These are phyloP conservation scores for Rhincodon typus DNA, from an alignment of 2,797 vertebrate genomes.

Conservation along the genomic window DNA sequence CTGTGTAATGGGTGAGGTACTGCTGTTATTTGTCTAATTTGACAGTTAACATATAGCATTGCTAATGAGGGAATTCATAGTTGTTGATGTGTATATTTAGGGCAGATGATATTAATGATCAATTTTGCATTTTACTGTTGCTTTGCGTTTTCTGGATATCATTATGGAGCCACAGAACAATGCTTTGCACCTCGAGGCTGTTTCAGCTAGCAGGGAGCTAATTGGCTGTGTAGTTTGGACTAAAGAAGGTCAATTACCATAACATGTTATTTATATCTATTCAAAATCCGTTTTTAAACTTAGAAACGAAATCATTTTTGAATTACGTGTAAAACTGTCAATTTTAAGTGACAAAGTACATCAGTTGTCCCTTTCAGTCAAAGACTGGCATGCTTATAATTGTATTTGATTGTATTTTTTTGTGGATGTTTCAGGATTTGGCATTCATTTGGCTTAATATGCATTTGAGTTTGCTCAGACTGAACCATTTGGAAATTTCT, in stretches of 20 bases:
- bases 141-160: not conserved
- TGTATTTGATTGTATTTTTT: not conserved
- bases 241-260: slow-evolving; percentile 17
- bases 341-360: not conserved
- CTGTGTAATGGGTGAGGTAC: not conserved
- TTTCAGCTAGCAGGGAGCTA: not conserved
- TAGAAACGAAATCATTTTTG: slow-evolving; percentile 1
- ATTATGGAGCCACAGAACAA: not conserved
- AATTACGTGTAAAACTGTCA: not conserved
- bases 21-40: not conserved
- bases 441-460: not conserved
- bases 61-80: not conserved
- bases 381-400: not conserved
- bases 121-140: not conserved
- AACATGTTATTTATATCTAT: not conserved
- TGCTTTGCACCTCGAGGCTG: not conserved
- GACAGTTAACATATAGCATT: not conserved
- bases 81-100: slow-evolving; percentile 2
- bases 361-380: not conserved
- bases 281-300: not conserved
- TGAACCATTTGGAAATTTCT: not conserved
- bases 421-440: not conserved
- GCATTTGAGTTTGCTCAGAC: not conserved
- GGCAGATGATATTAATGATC: not conserved
- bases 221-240: slow-evolving; percentile 7